These are phyloP conservation scores for Ceratitis capitata DNA, from an alignment of 1,140 invertebrate species.

Conservation along the genomic window DNA sequence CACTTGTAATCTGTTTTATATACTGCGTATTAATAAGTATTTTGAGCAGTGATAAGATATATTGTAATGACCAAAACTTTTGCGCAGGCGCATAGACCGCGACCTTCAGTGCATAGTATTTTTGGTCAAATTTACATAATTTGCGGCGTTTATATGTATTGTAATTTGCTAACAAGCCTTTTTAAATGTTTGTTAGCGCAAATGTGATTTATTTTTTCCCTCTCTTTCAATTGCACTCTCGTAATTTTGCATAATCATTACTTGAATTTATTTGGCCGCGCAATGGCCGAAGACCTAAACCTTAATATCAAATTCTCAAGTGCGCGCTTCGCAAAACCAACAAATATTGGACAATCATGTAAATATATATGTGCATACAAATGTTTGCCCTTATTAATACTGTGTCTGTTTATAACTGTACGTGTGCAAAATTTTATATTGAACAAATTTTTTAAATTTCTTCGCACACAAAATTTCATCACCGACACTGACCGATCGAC, in stretches of 20 bases:
- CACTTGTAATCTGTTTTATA: not conserved
- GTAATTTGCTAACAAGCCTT: too few species aligned
- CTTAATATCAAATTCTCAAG: conserved; percentile 26
- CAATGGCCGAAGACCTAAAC: not conserved
- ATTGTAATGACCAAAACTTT: not conserved
- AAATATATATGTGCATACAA: not conserved
- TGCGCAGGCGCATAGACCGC: not conserved
- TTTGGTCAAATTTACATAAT: not conserved
- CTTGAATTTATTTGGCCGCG: not conserved
- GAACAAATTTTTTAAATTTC: conserved; percentile 18
- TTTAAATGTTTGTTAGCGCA: not conserved
- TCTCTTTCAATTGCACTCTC: not conserved
- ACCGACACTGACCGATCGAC: not conserved
- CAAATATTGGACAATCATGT: not conserved
- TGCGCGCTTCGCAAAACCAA: not conserved
- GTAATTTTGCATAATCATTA: conserved; percentile 3
- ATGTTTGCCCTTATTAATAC: not conserved
- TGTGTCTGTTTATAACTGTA: not conserved
- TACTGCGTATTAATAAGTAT: not conserved
- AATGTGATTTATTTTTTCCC: not conserved
- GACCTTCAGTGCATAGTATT: not conserved
- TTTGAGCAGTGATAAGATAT: not conserved
- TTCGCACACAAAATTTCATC: conserved; percentile 28
- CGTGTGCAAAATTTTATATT: not conserved
- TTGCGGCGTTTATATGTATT: too few species aligned